phyloP scores from a whole-genome alignment of 2,888 invertebrate species.

The Tipula lateralis region DNA sequence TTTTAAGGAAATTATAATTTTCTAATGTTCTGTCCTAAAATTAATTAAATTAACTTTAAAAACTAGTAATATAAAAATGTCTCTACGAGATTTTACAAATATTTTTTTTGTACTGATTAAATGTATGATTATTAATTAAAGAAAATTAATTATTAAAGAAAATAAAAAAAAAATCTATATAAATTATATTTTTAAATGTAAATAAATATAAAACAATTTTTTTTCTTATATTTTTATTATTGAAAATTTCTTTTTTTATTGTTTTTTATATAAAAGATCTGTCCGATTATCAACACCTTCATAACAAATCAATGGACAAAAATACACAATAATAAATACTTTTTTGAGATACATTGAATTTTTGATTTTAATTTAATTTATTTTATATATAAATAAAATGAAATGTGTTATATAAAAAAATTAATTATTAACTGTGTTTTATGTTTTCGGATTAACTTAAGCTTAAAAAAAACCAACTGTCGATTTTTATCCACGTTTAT shows the following conservation, averaged over 20 bases:
- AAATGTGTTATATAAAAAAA: background rate
- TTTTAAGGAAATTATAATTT: slow-evolving; percentile 12
- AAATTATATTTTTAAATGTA: slow-evolving; percentile 29
- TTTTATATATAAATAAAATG: background rate
- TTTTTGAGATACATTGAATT: background rate
- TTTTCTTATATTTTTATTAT: background rate
- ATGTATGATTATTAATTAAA: slow-evolving; percentile 29
- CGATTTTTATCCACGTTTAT: background rate
- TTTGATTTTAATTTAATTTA: background rate
- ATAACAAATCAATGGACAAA: background rate
- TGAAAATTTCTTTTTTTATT: background rate
- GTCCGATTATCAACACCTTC: background rate
- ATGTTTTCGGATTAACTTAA: background rate
- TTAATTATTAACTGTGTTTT: background rate
- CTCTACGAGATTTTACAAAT: slow-evolving; percentile 29
- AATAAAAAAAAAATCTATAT: background rate
- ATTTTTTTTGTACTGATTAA: slow-evolving; percentile 30
- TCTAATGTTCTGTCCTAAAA: background rate
- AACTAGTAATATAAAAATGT: background rate
- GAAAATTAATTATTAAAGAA: slow-evolving; percentile 2
- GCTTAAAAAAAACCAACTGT: background rate
- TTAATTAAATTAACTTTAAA: slow-evolving; percentile 5
- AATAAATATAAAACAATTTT: slow-evolving; percentile 25
- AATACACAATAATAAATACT: background rate
- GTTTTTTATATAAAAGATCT: background rate